Conservation (phyloP, 2,797 vertebrate genomes). For the Lacerta viridis region DNA sequence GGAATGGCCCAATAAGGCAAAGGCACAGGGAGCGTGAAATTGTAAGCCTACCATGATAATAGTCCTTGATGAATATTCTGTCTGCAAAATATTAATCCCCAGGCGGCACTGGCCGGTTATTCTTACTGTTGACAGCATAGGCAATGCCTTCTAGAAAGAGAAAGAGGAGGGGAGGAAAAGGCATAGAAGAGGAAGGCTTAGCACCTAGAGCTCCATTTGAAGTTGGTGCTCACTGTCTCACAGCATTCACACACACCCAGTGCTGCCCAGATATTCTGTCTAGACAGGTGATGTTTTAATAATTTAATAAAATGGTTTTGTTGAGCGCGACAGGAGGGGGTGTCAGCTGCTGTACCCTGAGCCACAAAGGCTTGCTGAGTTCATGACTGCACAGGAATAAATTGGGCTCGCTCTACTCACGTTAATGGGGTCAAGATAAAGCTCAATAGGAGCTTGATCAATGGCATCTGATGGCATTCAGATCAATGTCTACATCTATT, state of each 20-base stretch:
- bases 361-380: conserved; percentile 18
- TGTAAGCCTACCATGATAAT: conserved; percentile 47
- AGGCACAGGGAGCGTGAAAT: conserved; percentile 44
- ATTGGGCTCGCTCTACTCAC: neutral
- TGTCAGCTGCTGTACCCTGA: neutral
- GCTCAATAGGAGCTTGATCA: conserved; percentile 18
- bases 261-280: neutral
- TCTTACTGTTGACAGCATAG: conserved; percentile 23
- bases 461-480: neutral
- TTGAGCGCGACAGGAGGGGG: conserved; percentile 44
- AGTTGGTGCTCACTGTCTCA: neutral
- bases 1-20: conserved; percentile 24
- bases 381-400: neutral
- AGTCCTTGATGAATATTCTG: conserved; percentile 26
- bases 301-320: conserved; percentile 21
- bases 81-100: conserved; percentile 30
- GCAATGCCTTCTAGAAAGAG: conserved; percentile 17
- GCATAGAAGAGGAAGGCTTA: neutral
- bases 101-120: neutral
- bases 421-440: conserved; percentile 36
- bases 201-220: neutral
- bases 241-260: neutral
- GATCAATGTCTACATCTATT: neutral
- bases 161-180: neutral
- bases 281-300: conserved; percentile 24